A percentile compares a stretch with the other conserved stretches of the same genome.
Conservation (phyloP, 2,113 vertebrate genomes). For the Myiagra hebetior region DNA sequence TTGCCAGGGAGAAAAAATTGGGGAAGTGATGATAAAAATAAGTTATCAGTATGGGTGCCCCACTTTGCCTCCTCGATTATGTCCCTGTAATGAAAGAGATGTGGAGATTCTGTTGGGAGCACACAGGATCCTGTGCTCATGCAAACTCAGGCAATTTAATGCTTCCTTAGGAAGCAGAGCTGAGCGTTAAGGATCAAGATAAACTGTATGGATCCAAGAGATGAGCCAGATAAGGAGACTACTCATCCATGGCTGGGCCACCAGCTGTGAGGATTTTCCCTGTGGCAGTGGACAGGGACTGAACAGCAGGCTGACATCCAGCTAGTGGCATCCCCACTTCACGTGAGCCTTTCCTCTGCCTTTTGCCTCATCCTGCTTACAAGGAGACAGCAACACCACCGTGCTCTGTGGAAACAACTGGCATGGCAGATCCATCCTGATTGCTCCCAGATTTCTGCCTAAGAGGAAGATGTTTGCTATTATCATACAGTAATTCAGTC, state of each 20-base stretch:
- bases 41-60: neutral
- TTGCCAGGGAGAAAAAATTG: neutral
- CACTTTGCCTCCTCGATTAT: neutral
- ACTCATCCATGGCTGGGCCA: neutral
- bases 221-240: neutral
- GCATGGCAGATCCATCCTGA: neutral
- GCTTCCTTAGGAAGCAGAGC: neutral
- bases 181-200: neutral
- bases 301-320: neutral
- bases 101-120: neutral
- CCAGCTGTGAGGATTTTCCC: neutral
- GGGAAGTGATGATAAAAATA: neutral
- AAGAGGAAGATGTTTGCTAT: neutral
- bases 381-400: neutral
- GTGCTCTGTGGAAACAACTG: neutral
- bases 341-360: fast-evolving
- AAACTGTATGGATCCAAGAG: neutral
- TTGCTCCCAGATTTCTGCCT: neutral
- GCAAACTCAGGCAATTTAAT: neutral
- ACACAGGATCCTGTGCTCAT: neutral
- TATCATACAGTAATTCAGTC: neutral
- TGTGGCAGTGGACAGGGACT: neutral
- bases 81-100: neutral
- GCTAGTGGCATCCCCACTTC: neutral
- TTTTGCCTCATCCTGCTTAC: neutral